These are phyloP conservation scores for Pilophorus perplexus DNA, from an alignment of 2,888 invertebrate genomes.

Conservation along the genomic window DNA sequence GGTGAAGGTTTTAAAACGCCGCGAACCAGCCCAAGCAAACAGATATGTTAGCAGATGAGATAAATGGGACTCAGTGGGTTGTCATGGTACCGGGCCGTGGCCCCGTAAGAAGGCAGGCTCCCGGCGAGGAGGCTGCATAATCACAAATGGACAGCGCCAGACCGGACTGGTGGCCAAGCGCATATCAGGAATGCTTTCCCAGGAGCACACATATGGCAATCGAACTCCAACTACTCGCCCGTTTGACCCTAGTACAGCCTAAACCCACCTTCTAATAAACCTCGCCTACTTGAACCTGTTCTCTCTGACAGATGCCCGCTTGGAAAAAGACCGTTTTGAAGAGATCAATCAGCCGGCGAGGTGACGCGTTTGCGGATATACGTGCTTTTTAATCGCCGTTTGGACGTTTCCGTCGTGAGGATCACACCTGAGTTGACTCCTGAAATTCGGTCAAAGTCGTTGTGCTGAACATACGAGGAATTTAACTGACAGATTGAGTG, in stretches of 20 bases:
- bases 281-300: conserved; percentile 16
- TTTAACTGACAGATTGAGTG: no score
- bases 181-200: conserved; percentile 43
- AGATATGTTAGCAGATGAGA: conserved; percentile 1
- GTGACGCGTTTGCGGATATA: no score
- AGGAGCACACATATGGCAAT: conserved; percentile 41
- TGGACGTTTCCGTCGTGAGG: no score
- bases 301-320: background rate
- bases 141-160: conserved; percentile 41
- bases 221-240: conserved; percentile 27
- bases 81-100: conserved; percentile 9
- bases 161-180: conserved; percentile 18
- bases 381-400: no score
- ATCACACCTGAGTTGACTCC: no score
- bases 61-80: conserved; percentile 15
- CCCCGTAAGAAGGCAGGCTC: background rate
- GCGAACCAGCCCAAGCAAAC: background rate
- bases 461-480: no score
- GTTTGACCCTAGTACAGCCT: conserved; percentile 39
- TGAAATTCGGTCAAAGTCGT: no score
- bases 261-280: conserved; percentile 25
- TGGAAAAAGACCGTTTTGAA: background rate
- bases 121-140: conserved; percentile 36
- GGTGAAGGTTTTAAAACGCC: no score
- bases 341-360: no score